Evolutionary conservation across 2,888 invertebrate genomes (phyloP).

Genomic region (Belgica antarctica): DNA sequence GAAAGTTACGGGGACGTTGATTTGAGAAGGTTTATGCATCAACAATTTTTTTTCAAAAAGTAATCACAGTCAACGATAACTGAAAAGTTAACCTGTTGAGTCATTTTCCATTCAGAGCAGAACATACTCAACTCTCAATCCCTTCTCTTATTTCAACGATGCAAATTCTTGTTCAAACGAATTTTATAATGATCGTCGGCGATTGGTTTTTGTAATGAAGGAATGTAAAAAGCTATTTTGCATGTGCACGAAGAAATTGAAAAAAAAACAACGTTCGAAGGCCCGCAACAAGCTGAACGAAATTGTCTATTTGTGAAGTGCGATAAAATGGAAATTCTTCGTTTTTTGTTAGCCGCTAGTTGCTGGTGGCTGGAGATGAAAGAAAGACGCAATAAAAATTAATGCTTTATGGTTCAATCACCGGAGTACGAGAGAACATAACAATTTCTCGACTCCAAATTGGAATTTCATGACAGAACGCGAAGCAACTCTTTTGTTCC

Average conservation of each 20-base stretch:
- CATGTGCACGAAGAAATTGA: neutral
- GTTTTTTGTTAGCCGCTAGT: neutral
- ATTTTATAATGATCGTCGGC: no score
- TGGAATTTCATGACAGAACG: conserved; percentile 17
- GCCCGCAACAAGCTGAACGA: no score
- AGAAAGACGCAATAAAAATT: neutral
- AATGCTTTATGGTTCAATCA: conserved; percentile 34
- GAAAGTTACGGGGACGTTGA: no score
- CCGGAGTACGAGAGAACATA: neutral
- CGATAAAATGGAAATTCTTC: neutral
- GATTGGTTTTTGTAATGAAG: conserved; percentile 1
- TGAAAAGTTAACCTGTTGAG: no score
- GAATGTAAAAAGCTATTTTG: conserved; percentile 1
- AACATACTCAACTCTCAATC: no score
- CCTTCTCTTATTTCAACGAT: no score
- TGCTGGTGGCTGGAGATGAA: neutral
- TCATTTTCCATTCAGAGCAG: no score
- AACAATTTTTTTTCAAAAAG: no score
- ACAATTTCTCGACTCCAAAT: conserved; percentile 23
- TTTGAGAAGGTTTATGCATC: no score
- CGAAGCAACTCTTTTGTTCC: no score
- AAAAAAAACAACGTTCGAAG: neutral
- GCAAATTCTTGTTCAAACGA: no score
- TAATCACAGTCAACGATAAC: no score
- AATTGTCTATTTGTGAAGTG: neutral